Conservation (phyloP, 2,888 invertebrate species). For the Lasioglossum villosulum region DNA sequence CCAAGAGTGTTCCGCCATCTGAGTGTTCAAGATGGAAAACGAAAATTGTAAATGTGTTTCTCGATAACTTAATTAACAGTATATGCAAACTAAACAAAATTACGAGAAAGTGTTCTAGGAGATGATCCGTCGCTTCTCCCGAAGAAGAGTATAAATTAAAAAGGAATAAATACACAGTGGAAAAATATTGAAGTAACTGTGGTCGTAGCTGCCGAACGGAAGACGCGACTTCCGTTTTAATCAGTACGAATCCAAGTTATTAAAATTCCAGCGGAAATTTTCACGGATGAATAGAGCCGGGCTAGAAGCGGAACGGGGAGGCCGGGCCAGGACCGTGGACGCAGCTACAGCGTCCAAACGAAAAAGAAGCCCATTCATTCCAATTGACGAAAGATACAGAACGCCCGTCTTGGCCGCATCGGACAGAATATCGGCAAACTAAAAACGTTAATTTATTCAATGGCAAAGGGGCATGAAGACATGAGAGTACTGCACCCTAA, state of each 20-base stretch:
- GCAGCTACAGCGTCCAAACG: conserved; percentile 55
- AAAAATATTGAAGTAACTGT: conserved; percentile 54
- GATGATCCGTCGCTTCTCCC: neutral
- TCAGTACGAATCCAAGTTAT: conserved; percentile 75
- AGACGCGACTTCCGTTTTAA: conserved; percentile 72
- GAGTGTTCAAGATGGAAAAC: neutral
- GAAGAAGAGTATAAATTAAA: conserved; percentile 21
- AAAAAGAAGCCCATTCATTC: conserved; percentile 73
- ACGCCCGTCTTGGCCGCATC: conserved; percentile 32
- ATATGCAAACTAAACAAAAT: neutral
- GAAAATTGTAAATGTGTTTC: neutral
- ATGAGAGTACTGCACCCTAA: conserved; percentile 66
- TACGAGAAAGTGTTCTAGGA: neutral
- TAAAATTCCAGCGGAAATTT: conserved; percentile 71
- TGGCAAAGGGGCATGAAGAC: conserved; percentile 74
- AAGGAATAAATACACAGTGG: conserved; percentile 45
- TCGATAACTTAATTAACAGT: neutral
- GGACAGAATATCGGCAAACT: conserved; percentile 79
- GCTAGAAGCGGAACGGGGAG: conserved; percentile 34
- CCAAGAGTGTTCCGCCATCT: neutral
- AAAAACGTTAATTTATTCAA: conserved; percentile 83
- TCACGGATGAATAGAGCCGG: conserved; percentile 70
- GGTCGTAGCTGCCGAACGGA: conserved; percentile 29
- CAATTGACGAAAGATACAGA: conserved; percentile 72
- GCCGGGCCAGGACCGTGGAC: conserved; percentile 30